Base-by-base conservation (phyloP, 2,797 vertebrate genomes). In the Eidolon dupreanum region DNA sequence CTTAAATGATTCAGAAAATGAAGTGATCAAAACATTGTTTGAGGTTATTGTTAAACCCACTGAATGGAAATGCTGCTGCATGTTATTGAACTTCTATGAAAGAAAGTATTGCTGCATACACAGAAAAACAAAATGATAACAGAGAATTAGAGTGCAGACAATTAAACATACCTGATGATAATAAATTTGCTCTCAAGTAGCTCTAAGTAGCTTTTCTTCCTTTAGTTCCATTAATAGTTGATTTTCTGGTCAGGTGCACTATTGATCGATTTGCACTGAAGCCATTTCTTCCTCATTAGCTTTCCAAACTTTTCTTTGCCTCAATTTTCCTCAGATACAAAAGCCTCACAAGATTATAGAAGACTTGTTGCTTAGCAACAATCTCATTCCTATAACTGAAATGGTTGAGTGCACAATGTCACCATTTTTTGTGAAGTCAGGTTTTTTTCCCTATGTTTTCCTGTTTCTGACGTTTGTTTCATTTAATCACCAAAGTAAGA, bases 291-390 rank as follows among this genome's bases (percentile, higher is more conserved):
- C 82, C 97, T 98, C 96, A 98, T 98, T 98, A 98, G 95, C 97
- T 98, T 98, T 98, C 96, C 93, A 98, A 98, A 98, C 97, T 98
- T 98, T 98, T 97, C 88, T 88, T 97, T 97, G 63, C 94, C 66
- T 98, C 97, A 97, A 33, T 98, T 98, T 98, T 98, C 84, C 84
- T 96, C 94, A 96, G 93, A 97, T 96, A 97, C 81, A 98, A 98
- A 98, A 98, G 79, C 97, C 90, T 86, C 93, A 51, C 49, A 97
- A 98, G 97, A 98, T 97, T 97, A 97, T 97, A 96, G 95, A 97
- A 96, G 96, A 93, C 92, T 88, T 83, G 98, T 98, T 98, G 97
- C 98, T 97, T 98, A 98, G 98, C 98, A 98, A 98, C 98, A 93
- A 17, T 90, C 73, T 90, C 97, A 91, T 98, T 97, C 86, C 91